phyloP scores from a whole-genome alignment of 1,140 invertebrate species.

The Lepidurus packardi region DNA sequence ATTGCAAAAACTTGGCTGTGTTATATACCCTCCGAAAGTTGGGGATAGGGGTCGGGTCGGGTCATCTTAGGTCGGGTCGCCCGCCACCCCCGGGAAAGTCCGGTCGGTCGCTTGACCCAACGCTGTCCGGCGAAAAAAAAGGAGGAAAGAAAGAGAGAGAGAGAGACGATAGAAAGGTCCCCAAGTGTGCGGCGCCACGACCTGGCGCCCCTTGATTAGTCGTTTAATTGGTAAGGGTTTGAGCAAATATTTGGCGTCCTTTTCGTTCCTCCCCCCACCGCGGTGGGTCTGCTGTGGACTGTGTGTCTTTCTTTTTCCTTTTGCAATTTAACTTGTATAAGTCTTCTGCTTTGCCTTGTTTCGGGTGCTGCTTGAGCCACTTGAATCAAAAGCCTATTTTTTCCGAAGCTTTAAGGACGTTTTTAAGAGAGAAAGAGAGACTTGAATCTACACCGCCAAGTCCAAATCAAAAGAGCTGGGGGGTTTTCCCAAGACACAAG shows the following conservation, averaged over 20 bases:
- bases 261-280: not conserved
- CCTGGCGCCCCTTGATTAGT: slow-evolving; percentile 20
- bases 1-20: not conserved
- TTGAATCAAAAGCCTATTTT: too few species aligned
- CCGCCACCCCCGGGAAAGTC: not conserved
- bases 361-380: too few species aligned
- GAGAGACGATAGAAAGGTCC: too few species aligned
- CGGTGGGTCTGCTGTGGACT: not conserved
- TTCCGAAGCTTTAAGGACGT: too few species aligned
- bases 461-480: too few species aligned
- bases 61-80: slow-evolving; percentile 2
- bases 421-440: accelerated
- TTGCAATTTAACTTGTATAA: not conserved
- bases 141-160: too few species aligned
- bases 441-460: too few species aligned
- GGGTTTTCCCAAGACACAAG: not conserved
- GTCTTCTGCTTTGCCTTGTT: not conserved
- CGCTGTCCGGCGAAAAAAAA: too few species aligned
- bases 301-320: not conserved
- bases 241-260: not conserved
- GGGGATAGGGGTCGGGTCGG: not conserved
- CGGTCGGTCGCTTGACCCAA: not conserved
- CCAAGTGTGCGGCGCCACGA: not conserved
- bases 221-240: slow-evolving; percentile 9
- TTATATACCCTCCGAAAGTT: not conserved